A percentile compares a stretch with the other conserved stretches of the same genome.
phyloP scores from a whole-genome alignment of 2,797 vertebrate species.

The Rhadinocentrus ornatus region DNA sequence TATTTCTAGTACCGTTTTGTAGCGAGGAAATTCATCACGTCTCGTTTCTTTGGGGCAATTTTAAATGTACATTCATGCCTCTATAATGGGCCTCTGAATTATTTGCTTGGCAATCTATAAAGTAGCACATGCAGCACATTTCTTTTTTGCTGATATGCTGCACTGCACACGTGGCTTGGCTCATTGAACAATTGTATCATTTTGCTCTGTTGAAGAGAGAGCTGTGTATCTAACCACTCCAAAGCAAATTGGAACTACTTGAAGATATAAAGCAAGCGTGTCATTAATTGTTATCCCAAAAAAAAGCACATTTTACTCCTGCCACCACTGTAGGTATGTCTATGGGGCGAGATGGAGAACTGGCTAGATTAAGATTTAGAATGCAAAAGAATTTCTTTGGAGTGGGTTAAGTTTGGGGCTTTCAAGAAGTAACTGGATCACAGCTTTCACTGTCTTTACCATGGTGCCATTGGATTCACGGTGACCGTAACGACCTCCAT shows the following conservation, averaged over 20 bases:
- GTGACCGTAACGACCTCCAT: slow-evolving; percentile 56
- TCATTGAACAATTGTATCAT: slow-evolving; percentile 46
- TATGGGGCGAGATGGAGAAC: slow-evolving; percentile 12
- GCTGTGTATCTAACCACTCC: slow-evolving; percentile 53
- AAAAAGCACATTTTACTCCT: slow-evolving; percentile 39
- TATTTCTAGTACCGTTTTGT: slow-evolving; percentile 29
- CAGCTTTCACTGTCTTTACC: slow-evolving; percentile 35
- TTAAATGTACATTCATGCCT: slow-evolving; percentile 15
- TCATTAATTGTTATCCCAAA: slow-evolving; percentile 64
- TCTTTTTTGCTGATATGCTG: slow-evolving; percentile 26
- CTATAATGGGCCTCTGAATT: slow-evolving; percentile 17
- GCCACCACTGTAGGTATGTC: slow-evolving; percentile 29
- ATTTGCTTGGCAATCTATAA: slow-evolving; percentile 48
- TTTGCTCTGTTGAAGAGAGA: slow-evolving; percentile 53
- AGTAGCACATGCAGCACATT: slow-evolving; percentile 48
- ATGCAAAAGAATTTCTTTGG: slow-evolving; percentile 24
- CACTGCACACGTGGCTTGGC: slow-evolving; percentile 19
- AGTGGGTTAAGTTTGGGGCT: slow-evolving; percentile 38
- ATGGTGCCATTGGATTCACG: slow-evolving; percentile 40
- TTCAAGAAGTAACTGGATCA: slow-evolving; percentile 50
- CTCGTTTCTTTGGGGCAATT: slow-evolving; percentile 11
- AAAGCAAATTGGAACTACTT: slow-evolving; percentile 63
- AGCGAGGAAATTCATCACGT: slow-evolving; percentile 7
- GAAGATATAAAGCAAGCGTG: slow-evolving; percentile 56
- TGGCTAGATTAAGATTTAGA: slow-evolving; percentile 51